Conservation (phyloP, 2,113 vertebrate species). For the Microcebus ravelobensis region DNA sequence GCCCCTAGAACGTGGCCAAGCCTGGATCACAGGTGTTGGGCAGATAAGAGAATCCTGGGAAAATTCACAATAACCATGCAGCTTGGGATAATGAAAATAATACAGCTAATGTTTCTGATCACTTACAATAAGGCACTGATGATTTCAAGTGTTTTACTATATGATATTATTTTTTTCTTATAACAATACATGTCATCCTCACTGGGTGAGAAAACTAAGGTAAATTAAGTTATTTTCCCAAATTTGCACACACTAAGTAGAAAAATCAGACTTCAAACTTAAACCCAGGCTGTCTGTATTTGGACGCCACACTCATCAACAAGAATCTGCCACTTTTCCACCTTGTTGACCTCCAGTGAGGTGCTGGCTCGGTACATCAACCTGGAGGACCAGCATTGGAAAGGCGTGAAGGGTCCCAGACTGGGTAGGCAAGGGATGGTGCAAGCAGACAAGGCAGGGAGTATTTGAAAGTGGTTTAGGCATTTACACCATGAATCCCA, state of each 20-base stretch:
- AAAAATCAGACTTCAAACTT: background rate
- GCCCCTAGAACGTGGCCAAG: background rate
- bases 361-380: background rate
- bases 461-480: background rate
- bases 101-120: background rate
- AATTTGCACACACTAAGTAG: background rate
- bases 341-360: fast-evolving
- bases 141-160: background rate
- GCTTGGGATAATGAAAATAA: background rate
- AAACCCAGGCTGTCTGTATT: background rate
- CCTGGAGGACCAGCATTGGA: background rate
- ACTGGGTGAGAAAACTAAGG: background rate
- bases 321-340: background rate
- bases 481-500: background rate
- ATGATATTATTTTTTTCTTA: background rate
- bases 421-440: fast-evolving
- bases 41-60: background rate
- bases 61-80: background rate
- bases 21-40: background rate
- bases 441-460: fast-evolving
- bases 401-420: background rate
- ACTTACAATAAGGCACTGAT: background rate
- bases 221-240: background rate
- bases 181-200: background rate
- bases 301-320: background rate